Conservation (phyloP, 2,888 invertebrate species). For the Pseudococcus longispinus region DNA sequence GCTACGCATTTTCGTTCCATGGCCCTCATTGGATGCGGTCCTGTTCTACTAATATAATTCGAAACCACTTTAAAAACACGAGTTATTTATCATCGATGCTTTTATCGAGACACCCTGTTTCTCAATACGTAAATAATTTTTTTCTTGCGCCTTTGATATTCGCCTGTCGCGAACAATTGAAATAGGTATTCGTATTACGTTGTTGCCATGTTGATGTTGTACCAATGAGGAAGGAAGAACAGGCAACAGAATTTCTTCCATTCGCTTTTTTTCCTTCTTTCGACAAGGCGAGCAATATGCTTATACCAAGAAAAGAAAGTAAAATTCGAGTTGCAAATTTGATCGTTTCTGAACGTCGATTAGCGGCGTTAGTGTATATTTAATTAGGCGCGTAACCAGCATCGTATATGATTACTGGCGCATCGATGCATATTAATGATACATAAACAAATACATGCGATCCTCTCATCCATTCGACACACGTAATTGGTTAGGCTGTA, state of each 20-base stretch:
- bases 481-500: background rate
- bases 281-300: background rate
- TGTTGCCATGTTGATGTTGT: background rate
- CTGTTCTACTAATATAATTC: constrained; percentile 30
- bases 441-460: background rate
- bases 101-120: background rate
- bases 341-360: background rate
- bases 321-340: background rate
- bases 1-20: background rate
- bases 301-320: background rate
- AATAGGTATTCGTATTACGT: background rate
- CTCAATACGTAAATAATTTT: background rate
- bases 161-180: background rate
- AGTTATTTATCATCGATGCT: constrained; percentile 39
- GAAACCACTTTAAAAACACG: constrained; percentile 42
- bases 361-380: background rate
- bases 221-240: too few species aligned
- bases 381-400: background rate
- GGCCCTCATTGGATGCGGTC: constrained; percentile 10
- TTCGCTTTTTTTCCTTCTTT: background rate
- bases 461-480: background rate
- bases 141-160: background rate
- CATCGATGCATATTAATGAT: constrained; percentile 1
- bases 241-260: too few species aligned
- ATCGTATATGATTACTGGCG: background rate